phyloP scores from a whole-genome alignment of 2,113 vertebrate species.

The Pseudopodoces humilis region DNA sequence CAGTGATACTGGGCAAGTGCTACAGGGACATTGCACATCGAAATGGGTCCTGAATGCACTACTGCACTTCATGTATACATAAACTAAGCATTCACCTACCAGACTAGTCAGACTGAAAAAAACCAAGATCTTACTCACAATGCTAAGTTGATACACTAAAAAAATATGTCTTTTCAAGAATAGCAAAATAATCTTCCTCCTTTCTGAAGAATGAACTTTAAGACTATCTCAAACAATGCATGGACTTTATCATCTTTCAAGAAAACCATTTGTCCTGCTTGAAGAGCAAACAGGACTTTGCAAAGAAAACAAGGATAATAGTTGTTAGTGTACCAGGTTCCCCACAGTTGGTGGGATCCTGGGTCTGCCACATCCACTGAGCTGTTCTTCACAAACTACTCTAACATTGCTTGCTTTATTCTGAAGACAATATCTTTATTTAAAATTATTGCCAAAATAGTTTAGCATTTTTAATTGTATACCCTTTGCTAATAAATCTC shows the following conservation, averaged over 20 bases:
- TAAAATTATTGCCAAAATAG: neutral
- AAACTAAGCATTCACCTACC: neutral
- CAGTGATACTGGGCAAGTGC: neutral
- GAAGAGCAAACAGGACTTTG: neutral
- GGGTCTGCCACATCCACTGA: neutral
- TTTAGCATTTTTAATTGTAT: neutral
- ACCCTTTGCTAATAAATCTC: neutral
- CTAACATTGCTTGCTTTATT: neutral
- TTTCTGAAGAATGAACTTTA: neutral
- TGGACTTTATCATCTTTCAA: neutral
- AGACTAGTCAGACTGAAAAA: neutral
- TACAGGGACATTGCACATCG: neutral
- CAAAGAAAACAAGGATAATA: neutral
- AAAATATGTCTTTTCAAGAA: neutral
- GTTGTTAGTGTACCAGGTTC: neutral
- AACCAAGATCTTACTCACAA: neutral
- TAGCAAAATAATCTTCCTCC: neutral
- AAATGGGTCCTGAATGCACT: neutral
- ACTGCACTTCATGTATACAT: neutral
- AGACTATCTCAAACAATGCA: neutral
- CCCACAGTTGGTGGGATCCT: neutral
- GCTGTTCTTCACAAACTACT: neutral
- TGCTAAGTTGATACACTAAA: neutral
- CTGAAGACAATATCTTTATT: neutral
- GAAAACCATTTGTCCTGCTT: neutral